A percentile compares a stretch with the other conserved stretches of the same genome.
Evolutionary conservation across 2,888 invertebrate species (phyloP).

Genomic region (Eilema sororculum): DNA sequence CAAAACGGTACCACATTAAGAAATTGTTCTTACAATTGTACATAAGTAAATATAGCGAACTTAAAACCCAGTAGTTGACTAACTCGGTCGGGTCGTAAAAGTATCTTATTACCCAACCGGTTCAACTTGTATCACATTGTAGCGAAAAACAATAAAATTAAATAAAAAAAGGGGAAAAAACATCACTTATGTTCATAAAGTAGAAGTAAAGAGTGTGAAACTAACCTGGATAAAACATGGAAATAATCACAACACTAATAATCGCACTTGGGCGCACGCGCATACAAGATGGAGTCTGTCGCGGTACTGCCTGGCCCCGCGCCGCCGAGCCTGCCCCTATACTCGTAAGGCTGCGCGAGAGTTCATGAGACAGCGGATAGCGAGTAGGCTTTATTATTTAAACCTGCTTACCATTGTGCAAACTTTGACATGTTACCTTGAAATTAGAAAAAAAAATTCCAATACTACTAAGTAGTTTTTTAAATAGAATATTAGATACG

Average conservation of each 20-base stretch:
- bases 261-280: slow-evolving; percentile 37
- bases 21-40: slow-evolving; percentile 43
- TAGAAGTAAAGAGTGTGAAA: slow-evolving; percentile 33
- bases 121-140: slow-evolving; percentile 33
- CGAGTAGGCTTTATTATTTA: slow-evolving; percentile 26
- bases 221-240: slow-evolving; percentile 52
- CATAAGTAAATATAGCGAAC: slow-evolving; percentile 50
- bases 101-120: slow-evolving; percentile 55
- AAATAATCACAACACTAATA: slow-evolving; percentile 45
- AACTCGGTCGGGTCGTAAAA: slow-evolving; percentile 55
- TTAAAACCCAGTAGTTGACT: slow-evolving; percentile 53
- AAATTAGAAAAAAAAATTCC: neutral
- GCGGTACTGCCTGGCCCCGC: slow-evolving; percentile 44
- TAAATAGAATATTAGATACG: too few relatives aligned
- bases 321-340: slow-evolving; percentile 35
- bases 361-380: slow-evolving; percentile 31
- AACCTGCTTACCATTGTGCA: neutral
- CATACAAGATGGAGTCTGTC: slow-evolving; percentile 44
- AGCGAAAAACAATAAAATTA: slow-evolving; percentile 10
- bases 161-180: slow-evolving; percentile 3
- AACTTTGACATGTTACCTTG: neutral
- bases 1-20: slow-evolving; percentile 41
- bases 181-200: slow-evolving; percentile 19
- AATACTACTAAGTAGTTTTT: neutral
- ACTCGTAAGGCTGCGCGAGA: slow-evolving; percentile 36